Evolutionary conservation across 2,113 vertebrate genomes (phyloP).

Genomic region (Mustela lutreola): DNA sequence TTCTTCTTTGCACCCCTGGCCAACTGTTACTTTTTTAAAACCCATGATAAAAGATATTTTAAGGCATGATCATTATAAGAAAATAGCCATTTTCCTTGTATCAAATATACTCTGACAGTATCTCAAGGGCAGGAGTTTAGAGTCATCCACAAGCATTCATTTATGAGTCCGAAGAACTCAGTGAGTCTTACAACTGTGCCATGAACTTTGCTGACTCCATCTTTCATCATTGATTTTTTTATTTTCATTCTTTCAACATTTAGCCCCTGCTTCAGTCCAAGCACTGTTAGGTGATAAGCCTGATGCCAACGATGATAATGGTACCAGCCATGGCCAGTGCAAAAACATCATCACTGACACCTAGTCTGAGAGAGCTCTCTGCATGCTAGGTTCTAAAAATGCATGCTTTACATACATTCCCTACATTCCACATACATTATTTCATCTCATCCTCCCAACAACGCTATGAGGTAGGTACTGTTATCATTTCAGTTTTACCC

Average conservation of each 20-base stretch:
- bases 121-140: not conserved
- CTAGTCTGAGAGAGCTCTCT: not conserved
- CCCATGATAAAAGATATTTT: not conserved
- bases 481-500: not conserved
- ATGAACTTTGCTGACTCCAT: not conserved
- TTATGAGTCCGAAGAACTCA: not conserved
- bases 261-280: not conserved
- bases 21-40: constrained; percentile 26
- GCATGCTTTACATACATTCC: not conserved
- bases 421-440: not conserved
- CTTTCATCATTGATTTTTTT: not conserved
- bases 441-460: not conserved
- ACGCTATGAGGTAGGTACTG: not conserved
- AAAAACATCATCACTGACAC: too few relatives aligned
- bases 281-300: not conserved
- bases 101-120: not conserved
- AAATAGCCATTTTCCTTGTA: not conserved
- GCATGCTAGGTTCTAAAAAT: not conserved
- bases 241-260: not conserved
- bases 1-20: constrained; percentile 46
- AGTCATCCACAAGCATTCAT: not conserved
- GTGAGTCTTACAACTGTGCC: not conserved
- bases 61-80: not conserved
- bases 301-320: not conserved
- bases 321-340: not conserved